Conservation (phyloP, 2,888 invertebrate genomes). For the Frankliniella fusca region DNA sequence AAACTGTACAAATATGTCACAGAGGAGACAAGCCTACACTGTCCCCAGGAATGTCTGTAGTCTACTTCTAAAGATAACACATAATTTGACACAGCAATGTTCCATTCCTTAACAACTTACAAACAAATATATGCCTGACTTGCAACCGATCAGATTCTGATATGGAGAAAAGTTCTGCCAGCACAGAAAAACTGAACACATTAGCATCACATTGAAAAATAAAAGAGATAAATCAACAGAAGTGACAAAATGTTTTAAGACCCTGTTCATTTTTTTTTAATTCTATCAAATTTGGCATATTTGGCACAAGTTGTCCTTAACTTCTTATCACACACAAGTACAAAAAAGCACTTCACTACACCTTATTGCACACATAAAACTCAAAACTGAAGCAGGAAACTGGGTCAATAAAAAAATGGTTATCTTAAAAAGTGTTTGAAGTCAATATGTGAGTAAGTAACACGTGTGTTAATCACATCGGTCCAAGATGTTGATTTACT, state of each 20-base stretch:
- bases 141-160: not conserved
- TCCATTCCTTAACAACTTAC: conserved; percentile 20
- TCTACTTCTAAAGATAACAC: conserved; percentile 25
- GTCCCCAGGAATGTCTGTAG: conserved; percentile 22
- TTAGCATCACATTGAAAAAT: conserved; percentile 14
- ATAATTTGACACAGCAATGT: conserved; percentile 23
- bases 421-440: conserved; percentile 21
- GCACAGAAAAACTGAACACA: conserved; percentile 17
- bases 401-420: not conserved
- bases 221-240: not conserved
- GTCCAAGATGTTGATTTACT: conserved; percentile 22
- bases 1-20: conserved; percentile 25
- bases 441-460: conserved; percentile 23
- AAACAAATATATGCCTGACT: conserved; percentile 21
- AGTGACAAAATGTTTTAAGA: conserved; percentile 20
- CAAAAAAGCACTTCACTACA: not conserved
- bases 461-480: conserved; percentile 21
- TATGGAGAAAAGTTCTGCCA: not conserved
- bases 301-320: conserved; percentile 26
- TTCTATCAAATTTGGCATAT: conserved; percentile 20
- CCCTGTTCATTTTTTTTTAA: conserved; percentile 13
- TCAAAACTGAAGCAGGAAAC: conserved; percentile 1
- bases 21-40: conserved; percentile 9
- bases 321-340: conserved; percentile 17
- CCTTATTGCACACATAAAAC: conserved; percentile 21